These are phyloP conservation scores for Delia radicum DNA, from an alignment of 1,140 invertebrate species.

Conservation along the genomic window DNA sequence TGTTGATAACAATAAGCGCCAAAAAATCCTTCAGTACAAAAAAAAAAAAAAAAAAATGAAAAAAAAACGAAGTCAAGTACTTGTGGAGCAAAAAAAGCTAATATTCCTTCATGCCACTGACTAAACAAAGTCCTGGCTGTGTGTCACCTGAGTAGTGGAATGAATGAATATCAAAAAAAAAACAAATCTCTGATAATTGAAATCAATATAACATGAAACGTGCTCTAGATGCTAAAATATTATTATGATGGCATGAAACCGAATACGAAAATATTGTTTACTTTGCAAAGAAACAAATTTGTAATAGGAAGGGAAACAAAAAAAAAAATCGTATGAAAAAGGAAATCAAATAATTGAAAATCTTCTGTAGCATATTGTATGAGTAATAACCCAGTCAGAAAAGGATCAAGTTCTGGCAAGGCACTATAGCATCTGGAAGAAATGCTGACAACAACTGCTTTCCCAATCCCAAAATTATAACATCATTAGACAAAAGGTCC, in stretches of 20 bases:
- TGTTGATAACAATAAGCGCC: constrained; percentile 19
- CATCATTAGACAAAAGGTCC: no score
- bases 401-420: no score
- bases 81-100: not conserved
- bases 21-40: not conserved
- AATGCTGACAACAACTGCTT: no score
- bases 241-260: not conserved
- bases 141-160: not conserved
- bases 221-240: constrained; percentile 6
- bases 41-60: not conserved
- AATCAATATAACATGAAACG: constrained; percentile 11
- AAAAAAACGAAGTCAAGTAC: not conserved
- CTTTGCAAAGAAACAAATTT: not conserved
- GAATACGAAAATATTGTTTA: not conserved
- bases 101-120: no score
- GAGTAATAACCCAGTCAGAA: no score
- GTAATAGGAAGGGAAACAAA: not conserved
- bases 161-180: not conserved
- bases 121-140: not conserved
- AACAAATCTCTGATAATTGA: constrained; percentile 21
- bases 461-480: no score
- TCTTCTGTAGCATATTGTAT: not conserved
- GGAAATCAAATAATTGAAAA: constrained; percentile 2
- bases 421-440: no score
- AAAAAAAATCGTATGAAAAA: not conserved